These are phyloP conservation scores for Anagrus nilaparvatae DNA, from an alignment of 1,140 invertebrate genomes.

Conservation along the genomic window DNA sequence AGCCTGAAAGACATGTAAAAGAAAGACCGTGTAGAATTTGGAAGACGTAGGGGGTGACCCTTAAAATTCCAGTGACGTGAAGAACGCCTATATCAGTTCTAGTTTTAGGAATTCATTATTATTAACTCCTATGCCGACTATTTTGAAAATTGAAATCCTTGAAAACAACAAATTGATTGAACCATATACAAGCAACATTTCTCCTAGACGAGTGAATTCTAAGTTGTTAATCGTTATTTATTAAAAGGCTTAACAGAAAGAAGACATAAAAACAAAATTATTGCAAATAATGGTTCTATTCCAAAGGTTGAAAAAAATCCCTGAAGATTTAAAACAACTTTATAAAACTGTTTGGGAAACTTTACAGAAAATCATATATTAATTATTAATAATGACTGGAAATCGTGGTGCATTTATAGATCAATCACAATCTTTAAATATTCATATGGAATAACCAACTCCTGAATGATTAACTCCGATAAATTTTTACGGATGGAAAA, in stretches of 20 bases:
- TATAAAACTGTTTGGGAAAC: conserved; percentile 99
- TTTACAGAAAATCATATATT: conserved; percentile 82
- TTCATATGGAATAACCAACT: conserved; percentile 91
- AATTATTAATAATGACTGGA: conserved; percentile 97
- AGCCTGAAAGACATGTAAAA: no score
- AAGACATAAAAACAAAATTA: conserved; percentile 94
- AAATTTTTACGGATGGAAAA: conserved; percentile 97
- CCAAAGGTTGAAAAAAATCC: conserved; percentile 82
- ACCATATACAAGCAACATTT: conserved; percentile 97
- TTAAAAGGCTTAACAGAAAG: conserved; percentile 86
- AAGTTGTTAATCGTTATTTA: conserved; percentile 95
- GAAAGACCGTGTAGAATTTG: no score
- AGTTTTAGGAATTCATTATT: conserved; percentile 95
- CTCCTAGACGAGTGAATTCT: conserved; percentile 75
- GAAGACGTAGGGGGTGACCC: no score
- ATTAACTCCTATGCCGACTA: conserved; percentile 97
- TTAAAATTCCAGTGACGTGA: no score
- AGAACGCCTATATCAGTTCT: no score
- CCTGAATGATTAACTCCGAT: conserved; percentile 92
- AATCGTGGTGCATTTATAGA: conserved; percentile 97
- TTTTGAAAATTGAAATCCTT: conserved; percentile 97
- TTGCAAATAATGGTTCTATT: conserved; percentile 86
- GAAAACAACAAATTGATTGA: conserved; percentile 99
- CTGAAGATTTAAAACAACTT: conserved; percentile 77
- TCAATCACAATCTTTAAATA: conserved; percentile 95